phyloP scores from a whole-genome alignment of 2,888 invertebrate genomes.

The Reticulitermes lucifugus region DNA sequence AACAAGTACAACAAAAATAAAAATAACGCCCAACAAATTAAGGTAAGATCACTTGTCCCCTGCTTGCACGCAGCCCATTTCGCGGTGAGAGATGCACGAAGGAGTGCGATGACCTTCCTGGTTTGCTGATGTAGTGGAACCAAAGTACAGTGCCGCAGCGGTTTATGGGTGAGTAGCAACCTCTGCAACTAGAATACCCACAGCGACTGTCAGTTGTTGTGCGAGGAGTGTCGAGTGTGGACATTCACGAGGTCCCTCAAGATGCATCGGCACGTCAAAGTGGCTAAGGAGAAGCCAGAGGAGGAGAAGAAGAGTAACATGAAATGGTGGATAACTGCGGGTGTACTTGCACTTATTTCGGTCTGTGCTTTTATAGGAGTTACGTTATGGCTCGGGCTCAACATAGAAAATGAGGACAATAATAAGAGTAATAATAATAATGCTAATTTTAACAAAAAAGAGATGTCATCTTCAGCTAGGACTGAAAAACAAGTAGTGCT shows the following conservation, averaged over 20 bases:
- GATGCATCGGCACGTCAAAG: conserved; percentile 1
- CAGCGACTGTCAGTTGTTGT: neutral
- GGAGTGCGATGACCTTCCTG: conserved; percentile 16
- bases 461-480: neutral
- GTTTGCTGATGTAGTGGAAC: conserved; percentile 5
- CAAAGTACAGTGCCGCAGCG: neutral
- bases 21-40: too few species aligned
- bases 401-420: conserved; percentile 39
- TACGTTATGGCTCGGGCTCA: conserved; percentile 57
- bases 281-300: neutral
- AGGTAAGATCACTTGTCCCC: too few species aligned
- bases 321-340: conserved; percentile 58
- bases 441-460: neutral
- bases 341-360: conserved; percentile 55
- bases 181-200: neutral
- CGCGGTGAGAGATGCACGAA: neutral
- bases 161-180: conserved; percentile 1
- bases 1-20: too few species aligned
- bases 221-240: neutral
- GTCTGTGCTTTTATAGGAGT: conserved; percentile 56
- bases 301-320: neutral
- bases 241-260: neutral
- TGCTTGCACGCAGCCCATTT: too few species aligned
- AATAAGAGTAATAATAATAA: neutral
- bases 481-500: neutral